Percentiles rank a stretch among this genome's conserved stretches.
These are phyloP conservation scores for Triplophysa tibetana DNA, from an alignment of 2,113 vertebrate genomes.

Conservation along the genomic window DNA sequence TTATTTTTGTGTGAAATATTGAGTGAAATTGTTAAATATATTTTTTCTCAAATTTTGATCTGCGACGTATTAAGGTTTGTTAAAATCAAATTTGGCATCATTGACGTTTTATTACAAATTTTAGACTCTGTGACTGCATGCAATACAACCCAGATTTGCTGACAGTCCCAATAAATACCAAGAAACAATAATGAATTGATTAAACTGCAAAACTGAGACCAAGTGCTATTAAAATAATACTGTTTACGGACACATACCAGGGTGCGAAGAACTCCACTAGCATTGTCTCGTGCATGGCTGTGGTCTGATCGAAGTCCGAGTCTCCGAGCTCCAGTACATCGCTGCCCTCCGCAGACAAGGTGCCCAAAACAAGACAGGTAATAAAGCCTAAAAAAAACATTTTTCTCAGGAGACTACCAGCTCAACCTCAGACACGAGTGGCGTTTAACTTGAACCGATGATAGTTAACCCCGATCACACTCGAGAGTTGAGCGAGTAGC, in stretches of 20 bases:
- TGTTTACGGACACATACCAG: slow-evolving; percentile 59
- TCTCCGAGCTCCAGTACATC: slow-evolving; percentile 73
- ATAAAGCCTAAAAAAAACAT: slow-evolving; percentile 7
- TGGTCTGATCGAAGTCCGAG: slow-evolving; percentile 70
- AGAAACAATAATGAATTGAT: background rate
- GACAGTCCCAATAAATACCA: background rate
- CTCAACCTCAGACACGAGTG: background rate
- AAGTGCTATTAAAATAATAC: background rate
- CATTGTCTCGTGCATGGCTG: slow-evolving; percentile 70
- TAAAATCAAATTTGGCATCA: no score
- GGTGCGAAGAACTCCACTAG: slow-evolving; percentile 76
- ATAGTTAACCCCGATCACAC: background rate
- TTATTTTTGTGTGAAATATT: no score
- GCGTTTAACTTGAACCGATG: background rate
- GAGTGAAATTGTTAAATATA: no score
- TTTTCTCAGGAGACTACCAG: background rate
- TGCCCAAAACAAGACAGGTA: background rate
- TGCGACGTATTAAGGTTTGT: no score
- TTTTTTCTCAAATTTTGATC: no score
- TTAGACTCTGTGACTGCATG: background rate
- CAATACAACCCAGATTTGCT: background rate
- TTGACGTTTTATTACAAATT: no score
- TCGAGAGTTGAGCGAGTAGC: background rate
- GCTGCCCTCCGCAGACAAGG: slow-evolving; percentile 42
- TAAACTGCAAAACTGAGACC: background rate